Evolutionary conservation across 2,888 invertebrate species (phyloP), one percentile per base, ranked within the genome.

Genomic region (Drosophila stalkeri): DNA sequence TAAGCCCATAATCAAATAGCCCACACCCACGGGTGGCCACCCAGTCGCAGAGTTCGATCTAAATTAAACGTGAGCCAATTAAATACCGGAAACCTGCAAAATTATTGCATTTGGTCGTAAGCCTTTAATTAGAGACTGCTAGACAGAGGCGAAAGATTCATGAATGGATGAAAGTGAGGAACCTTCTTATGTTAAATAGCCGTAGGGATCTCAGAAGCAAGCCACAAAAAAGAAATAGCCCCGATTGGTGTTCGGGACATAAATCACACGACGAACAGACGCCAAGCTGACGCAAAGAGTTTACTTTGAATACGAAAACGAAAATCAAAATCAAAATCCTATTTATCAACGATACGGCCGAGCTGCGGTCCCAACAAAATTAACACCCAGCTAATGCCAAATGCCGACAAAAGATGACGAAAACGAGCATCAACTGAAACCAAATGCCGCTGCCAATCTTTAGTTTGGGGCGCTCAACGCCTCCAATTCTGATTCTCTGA

Each of bases 331-430:
- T 84, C 79, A 67, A 85, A 85, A 85, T 80, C 83, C 81, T 82
- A 89, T 90, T 88, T 88, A 88, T 84, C 91, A 90, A 72, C 77
- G 37, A 72, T 67, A 67, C 33, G 65, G 33, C 64, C 70, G 70
- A 71, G 67, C 73, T 72, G 66, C 64, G 75, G 77, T 72, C 70
- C 64, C 72, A 65, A 76, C 72, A 64, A 72, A 87, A 82, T 77
- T 86, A 88, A 86, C 84, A 89, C 78, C 78, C 78, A 71, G 70
- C 89, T 86, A 89, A 89, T 83, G 84, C 86, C 84, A 80, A 84
- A 88, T 57, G 89, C 83, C 83, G 83, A 84, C 84, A 84, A 81
- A 80, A 80, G 68, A 75, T 82, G 81, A 80, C 75, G 89, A 84
- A 86, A 80, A 80, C 75, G 73, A 74, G 71, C 64, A 72, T 65